These are phyloP conservation scores for Glossophaga mutica DNA, from an alignment of 2,797 vertebrate genomes.

Conservation along the genomic window DNA sequence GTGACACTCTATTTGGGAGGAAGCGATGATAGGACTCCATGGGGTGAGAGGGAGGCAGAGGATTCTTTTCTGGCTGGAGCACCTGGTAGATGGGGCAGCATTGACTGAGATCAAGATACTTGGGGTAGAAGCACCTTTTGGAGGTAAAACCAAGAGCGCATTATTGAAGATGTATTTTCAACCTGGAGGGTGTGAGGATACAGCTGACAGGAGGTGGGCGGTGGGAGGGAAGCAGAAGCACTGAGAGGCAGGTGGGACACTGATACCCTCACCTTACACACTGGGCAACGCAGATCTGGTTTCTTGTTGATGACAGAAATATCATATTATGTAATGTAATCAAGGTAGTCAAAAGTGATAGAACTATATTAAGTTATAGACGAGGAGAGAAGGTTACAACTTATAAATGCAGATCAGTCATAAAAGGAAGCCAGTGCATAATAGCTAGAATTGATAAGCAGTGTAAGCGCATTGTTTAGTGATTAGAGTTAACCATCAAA, in stretches of 20 bases:
- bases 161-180: neutral
- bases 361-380: neutral
- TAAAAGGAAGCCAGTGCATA: neutral
- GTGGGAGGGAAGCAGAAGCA: neutral
- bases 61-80: neutral
- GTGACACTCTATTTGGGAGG: neutral
- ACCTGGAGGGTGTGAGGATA: neutral
- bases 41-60: neutral
- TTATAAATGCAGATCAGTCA: neutral
- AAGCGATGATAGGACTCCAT: accelerated
- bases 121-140: neutral
- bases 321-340: neutral
- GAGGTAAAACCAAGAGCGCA: neutral
- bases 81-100: neutral
- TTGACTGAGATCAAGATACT: neutral
- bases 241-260: neutral
- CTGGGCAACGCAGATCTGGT: neutral
- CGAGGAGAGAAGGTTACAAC: neutral
- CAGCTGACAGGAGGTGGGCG: neutral
- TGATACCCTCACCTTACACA: neutral
- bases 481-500: neutral
- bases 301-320: neutral
- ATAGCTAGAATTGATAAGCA: neutral
- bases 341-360: neutral
- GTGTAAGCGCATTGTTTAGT: neutral